Conservation (phyloP, 1,140 invertebrate species). For the Arctopsyche grandis region DNA sequence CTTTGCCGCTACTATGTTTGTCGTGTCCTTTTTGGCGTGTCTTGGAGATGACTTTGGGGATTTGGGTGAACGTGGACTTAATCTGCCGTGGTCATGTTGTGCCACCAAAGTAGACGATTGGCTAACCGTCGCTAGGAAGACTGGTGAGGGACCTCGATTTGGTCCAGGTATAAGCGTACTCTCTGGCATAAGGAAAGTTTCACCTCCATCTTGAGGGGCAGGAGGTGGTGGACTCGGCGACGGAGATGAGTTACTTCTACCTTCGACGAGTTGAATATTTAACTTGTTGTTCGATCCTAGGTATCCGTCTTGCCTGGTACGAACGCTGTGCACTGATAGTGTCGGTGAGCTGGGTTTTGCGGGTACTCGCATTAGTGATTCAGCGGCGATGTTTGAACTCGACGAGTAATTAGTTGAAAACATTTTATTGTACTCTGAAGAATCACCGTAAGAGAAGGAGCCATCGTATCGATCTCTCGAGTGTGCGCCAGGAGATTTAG, state of each 20-base stretch:
- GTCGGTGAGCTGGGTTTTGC: constrained; percentile 71
- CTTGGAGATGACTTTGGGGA: constrained; percentile 80
- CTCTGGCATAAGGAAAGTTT: constrained; percentile 63
- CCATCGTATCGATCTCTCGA: constrained; percentile 65
- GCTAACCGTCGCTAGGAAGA: constrained; percentile 59
- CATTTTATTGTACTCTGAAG: constrained; percentile 51
- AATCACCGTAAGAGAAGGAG: constrained; percentile 60
- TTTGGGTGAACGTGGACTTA: constrained; percentile 77
- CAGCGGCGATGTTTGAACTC: constrained; percentile 39
- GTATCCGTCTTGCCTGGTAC: constrained; percentile 74
- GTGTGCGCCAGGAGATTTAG: constrained; percentile 64
- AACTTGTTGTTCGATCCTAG: constrained; percentile 64
- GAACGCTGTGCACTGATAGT: constrained; percentile 71
- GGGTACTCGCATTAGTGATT: constrained; percentile 50
- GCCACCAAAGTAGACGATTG: constrained; percentile 56
- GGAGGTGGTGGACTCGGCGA: constrained; percentile 82
- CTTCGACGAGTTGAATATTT: constrained; percentile 67
- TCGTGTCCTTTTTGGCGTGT: constrained; percentile 72
- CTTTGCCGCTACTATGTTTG: constrained; percentile 75
- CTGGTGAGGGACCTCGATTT: constrained; percentile 61
- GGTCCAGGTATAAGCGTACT: constrained; percentile 57
- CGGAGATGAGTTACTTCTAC: constrained; percentile 67
- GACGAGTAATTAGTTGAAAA: constrained; percentile 42
- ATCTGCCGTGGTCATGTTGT: constrained; percentile 64
- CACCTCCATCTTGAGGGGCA: constrained; percentile 72